Conservation (phyloP, 1,140 invertebrate species). For the Halyomorpha halys region DNA sequence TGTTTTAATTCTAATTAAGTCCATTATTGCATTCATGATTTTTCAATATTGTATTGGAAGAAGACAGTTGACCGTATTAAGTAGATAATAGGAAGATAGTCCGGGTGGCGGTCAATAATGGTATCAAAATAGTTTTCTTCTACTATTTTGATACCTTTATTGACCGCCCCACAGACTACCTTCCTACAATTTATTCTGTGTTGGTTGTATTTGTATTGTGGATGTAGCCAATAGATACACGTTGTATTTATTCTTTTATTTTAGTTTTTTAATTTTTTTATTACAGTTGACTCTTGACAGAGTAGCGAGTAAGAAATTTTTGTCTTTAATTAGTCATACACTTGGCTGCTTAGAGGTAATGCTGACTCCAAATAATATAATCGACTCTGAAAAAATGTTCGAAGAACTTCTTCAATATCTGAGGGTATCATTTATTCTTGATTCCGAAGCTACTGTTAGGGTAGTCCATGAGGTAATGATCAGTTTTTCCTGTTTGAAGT, state of each 20-base stretch:
- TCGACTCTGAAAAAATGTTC: slow-evolving; percentile 58
- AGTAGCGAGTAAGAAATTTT: slow-evolving; percentile 60
- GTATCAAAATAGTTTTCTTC: no score
- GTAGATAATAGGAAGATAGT: no score
- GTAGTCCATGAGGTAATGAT: slow-evolving; percentile 60
- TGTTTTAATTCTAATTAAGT: no score
- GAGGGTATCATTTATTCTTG: slow-evolving; percentile 56
- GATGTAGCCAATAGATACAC: no score
- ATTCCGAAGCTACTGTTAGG: slow-evolving; percentile 56
- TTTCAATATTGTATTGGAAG: no score
- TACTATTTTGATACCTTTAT: no score
- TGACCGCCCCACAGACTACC: no score
- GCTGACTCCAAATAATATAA: slow-evolving; percentile 62
- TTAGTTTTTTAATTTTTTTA: slow-evolving; percentile 22
- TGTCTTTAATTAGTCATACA: slow-evolving; percentile 52
- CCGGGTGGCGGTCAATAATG: no score
- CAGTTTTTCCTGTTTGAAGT: not conserved
- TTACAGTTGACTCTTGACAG: slow-evolving; percentile 60
- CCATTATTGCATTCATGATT: no score
- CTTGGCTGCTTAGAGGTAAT: slow-evolving; percentile 60
- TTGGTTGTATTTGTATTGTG: slow-evolving; percentile 21
- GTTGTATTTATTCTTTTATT: not conserved
- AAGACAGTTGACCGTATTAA: no score
- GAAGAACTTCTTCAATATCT: slow-evolving; percentile 74
- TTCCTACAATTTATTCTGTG: slow-evolving; percentile 11